phyloP scores from a whole-genome alignment of 2,797 vertebrate species.

The Gambelia wislizenii region DNA sequence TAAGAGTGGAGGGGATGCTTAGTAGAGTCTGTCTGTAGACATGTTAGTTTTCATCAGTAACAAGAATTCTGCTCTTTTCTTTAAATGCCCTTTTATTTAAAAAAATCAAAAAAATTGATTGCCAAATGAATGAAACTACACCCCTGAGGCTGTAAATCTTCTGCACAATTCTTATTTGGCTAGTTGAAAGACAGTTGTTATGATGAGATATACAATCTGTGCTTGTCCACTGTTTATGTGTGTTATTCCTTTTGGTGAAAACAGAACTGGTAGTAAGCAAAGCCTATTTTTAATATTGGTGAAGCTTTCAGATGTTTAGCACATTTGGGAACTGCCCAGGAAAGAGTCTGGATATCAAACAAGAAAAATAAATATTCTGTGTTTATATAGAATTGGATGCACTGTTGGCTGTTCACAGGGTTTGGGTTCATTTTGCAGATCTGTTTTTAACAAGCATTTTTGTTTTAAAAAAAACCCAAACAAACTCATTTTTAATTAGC shows the following conservation, averaged over 20 bases:
- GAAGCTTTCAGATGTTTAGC: constrained; percentile 24
- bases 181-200: constrained; percentile 29
- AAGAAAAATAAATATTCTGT: constrained; percentile 38
- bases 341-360: neutral
- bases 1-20: constrained; percentile 21
- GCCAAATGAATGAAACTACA: constrained; percentile 27
- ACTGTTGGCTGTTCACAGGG: neutral
- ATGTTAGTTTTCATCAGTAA: constrained; percentile 42
- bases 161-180: constrained; percentile 46
- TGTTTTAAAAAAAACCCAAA: neutral
- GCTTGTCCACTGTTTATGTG: constrained; percentile 9
- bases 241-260: constrained; percentile 36
- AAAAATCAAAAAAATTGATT: constrained; percentile 33
- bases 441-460: neutral
- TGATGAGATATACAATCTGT: constrained; percentile 44
- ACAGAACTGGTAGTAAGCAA: constrained; percentile 31
- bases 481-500: constrained; percentile 7
- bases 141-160: constrained; percentile 44
- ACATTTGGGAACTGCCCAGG: neutral
- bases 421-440: constrained; percentile 21
- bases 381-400: constrained; percentile 20
- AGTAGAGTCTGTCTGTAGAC: constrained; percentile 26
- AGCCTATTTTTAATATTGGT: constrained; percentile 21
- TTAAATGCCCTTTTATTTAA: constrained; percentile 41
- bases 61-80: constrained; percentile 39